Base-by-base conservation (phyloP, 1,140 invertebrate species). In the Mylabris phalerata region DNA sequence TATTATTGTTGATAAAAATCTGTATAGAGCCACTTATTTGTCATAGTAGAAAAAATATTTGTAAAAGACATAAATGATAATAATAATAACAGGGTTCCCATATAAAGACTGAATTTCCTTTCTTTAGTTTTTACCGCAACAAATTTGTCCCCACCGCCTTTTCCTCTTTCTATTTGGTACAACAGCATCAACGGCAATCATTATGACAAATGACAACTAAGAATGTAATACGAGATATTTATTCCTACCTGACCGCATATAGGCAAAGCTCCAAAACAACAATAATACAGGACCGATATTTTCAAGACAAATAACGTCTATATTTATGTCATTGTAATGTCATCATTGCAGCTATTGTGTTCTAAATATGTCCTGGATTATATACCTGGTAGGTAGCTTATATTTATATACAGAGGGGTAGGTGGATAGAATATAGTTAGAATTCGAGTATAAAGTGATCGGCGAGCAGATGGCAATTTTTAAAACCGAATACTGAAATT, bases 221-320 rank as follows among this genome's bases (percentile, higher is more conserved):
- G 32, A 57, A 61, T 66, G 65, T 69, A 69, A 69, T 66, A 55
- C 62, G 65, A 69, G 65, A 67, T 66, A 58, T 66, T 66, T 69
- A 66, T 69, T 60, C 62, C 41, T 64, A 66, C 62, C 62, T 65
- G 66, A 64, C 66, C 64, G 64, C 62, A 65, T 32, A 32, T 66
- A 63, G 63, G 63, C 61, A 64, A 50, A 54, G 55, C 57, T 67
- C 62, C 60, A 63, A 65, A 43, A 51, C 47, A 49, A 46, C 41
- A 52, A 61, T 57, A 60, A 55, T 62, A 50, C 57, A 48, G 59
- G 27, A 60, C 61, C 58, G 50, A 65, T 64, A 58, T 63, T 49
- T 27, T 57, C 32, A 65, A 67, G 63, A 67, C 66, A 67, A 67
- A 67, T 63, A 65, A 58, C 48, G 58, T 62, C 66, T 63, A 67